Evolutionary conservation across 2,113 vertebrate species (phyloP), one percentile per base, ranked within the genome.

Genomic region (Orcinus orca): DNA sequence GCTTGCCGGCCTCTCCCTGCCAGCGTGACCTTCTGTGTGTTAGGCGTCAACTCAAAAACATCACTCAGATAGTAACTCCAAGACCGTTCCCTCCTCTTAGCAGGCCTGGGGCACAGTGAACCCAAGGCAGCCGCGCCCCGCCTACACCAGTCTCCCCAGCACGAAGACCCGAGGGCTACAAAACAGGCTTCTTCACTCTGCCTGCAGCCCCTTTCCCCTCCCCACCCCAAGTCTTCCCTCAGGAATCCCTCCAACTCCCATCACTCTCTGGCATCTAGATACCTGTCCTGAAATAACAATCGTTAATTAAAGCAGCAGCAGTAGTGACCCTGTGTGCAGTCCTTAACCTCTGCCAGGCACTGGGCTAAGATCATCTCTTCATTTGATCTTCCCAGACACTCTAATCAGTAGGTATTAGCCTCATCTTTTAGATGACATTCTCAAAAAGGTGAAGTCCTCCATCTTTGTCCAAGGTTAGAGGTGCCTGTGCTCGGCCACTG

Each of bases 11-110:
- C 92, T 93, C 70, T 65, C 26, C 76, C 77, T 96, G n/a, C 44
- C 79, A 68, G 58, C 53, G 93, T 96, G 89, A 90, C 77, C 33
- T 94, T 85, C 44, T 84, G 41, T 65, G 53, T 86, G 17, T 84
- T 47, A 96, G 95, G 88, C 82, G 97, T 89, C 67, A 55, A 82
- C 82, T 23, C 79, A n/a, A 97, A 95, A 95, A 47, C 85, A 20
- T 88, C 92, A 50, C 96, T 68, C 79, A 83, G 67, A 92, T 11
- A 80, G 26, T 62, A 95, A 63, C 63, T 80, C 33, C 23, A 86
- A 95, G 67, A 89, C 36, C 93, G 55, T 76, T n/a, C 6, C 82
- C 7, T 86, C 76, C 63, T 85, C 58, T 83, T 50, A 88, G 14
- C 2, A 95, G 90, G n/a, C 23, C 70, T 31, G 20, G 68, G 26